phyloP scores from a whole-genome alignment of 2,797 vertebrate genomes.

The Sebastiscus tertius region DNA sequence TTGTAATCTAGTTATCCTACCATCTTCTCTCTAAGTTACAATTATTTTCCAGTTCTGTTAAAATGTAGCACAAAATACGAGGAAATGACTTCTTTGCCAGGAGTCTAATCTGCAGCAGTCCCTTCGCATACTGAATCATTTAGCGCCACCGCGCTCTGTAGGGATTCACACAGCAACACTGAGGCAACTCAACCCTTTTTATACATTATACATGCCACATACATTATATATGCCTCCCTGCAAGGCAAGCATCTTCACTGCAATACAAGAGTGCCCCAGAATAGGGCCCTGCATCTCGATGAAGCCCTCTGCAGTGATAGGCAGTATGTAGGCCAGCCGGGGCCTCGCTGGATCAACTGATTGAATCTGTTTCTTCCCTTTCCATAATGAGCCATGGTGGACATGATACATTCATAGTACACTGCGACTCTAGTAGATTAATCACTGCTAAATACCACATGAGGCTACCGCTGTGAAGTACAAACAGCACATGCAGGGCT shows the following conservation, averaged over 20 bases:
- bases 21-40: not conserved
- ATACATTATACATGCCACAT: slow-evolving; percentile 81
- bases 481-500: not conserved
- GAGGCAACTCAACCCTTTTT: slow-evolving; percentile 73
- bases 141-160: slow-evolving; percentile 60
- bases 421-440: not conserved
- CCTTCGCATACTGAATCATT: slow-evolving; percentile 74
- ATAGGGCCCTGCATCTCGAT: slow-evolving; percentile 41
- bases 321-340: slow-evolving; percentile 52
- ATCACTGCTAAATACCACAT: slow-evolving; percentile 24
- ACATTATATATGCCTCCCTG: slow-evolving; percentile 79
- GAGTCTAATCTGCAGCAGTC: slow-evolving; percentile 41
- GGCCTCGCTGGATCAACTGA: slow-evolving; percentile 28
- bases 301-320: slow-evolving; percentile 21
- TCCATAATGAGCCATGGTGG: slow-evolving; percentile 36
- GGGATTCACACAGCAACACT: slow-evolving; percentile 65
- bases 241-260: slow-evolving; percentile 69
- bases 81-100: slow-evolving; percentile 27
- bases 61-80: slow-evolving; percentile 14
- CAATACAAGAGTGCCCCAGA: slow-evolving; percentile 54
- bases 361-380: slow-evolving; percentile 22
- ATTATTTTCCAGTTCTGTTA: not conserved
- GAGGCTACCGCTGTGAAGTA: not conserved
- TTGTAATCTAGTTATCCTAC: not conserved
- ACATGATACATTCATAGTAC: slow-evolving; percentile 20